phyloP scores from a whole-genome alignment of 2,797 vertebrate species.

The Spondyliosoma cantharus region DNA sequence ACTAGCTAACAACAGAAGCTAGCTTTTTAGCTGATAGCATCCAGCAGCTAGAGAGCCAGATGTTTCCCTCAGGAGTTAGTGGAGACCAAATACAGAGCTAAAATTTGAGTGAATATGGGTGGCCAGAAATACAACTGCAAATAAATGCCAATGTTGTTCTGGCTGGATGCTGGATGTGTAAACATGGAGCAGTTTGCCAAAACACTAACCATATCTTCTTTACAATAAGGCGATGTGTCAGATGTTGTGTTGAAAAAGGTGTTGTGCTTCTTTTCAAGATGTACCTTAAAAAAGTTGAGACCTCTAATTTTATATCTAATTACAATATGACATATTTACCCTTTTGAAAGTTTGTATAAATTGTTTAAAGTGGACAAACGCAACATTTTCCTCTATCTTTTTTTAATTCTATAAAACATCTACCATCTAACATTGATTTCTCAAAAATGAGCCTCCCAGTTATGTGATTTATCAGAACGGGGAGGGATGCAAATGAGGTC shows the following conservation, averaged over 20 bases:
- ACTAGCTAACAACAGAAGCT: background rate
- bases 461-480: constrained; percentile 10
- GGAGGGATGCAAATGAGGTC: constrained; percentile 21
- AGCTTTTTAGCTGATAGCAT: too few relatives aligned
- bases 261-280: too few relatives aligned
- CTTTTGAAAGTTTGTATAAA: background rate
- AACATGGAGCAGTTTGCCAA: too few relatives aligned
- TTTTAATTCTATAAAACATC: background rate
- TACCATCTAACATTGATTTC: constrained; percentile 12
- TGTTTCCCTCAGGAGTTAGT: background rate
- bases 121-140: too few relatives aligned
- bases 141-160: too few relatives aligned
- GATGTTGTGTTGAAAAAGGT: background rate
- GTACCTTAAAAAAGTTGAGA: background rate
- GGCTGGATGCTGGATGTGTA: too few relatives aligned
- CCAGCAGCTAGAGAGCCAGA: background rate
- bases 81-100: background rate
- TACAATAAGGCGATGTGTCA: background rate
- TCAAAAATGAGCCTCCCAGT: constrained; percentile 23
- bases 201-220: too few relatives aligned
- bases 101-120: background rate
- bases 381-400: background rate
- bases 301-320: background rate
- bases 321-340: background rate
- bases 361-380: background rate